These are phyloP conservation scores for Camponotus vicinus DNA, from an alignment of 1,140 invertebrate genomes.

Conservation along the genomic window DNA sequence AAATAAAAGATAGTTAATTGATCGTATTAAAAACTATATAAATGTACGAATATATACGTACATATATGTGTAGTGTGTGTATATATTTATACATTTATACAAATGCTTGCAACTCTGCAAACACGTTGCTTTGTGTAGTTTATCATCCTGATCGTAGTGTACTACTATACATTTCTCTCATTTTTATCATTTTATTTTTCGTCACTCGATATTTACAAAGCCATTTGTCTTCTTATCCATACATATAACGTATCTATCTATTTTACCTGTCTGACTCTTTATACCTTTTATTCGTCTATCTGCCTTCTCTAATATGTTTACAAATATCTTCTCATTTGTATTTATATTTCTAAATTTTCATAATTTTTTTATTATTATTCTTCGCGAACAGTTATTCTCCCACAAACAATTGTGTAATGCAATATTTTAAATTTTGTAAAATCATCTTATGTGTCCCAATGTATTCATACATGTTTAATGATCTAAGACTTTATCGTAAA, in stretches of 20 bases:
- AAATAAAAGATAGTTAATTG: not conserved
- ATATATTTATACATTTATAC: not conserved
- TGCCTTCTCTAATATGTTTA: not conserved
- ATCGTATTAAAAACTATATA: not conserved
- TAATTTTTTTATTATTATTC: not conserved
- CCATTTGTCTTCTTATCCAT: constrained; percentile 53
- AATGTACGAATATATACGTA: not conserved
- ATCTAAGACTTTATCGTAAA: constrained; percentile 28
- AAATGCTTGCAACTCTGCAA: not conserved
- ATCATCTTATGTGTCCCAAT: not conserved
- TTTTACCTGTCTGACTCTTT: constrained; percentile 29
- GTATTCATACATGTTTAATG: not conserved
- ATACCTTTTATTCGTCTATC: not conserved
- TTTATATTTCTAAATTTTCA: constrained; percentile 9
- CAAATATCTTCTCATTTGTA: constrained; percentile 13
- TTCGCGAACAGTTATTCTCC: not conserved
- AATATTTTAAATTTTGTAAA: not conserved
- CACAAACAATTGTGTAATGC: not conserved
- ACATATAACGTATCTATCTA: constrained; percentile 47
- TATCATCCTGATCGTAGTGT: not conserved
- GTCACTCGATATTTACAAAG: constrained; percentile 47
- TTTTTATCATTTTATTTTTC: constrained; percentile 9
- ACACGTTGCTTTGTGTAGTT: not conserved
- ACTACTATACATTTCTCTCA: constrained; percentile 28
- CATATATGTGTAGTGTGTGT: no score